Conservation (phyloP, 2,797 vertebrate species). For the Schizopygopsis malacanthus region DNA sequence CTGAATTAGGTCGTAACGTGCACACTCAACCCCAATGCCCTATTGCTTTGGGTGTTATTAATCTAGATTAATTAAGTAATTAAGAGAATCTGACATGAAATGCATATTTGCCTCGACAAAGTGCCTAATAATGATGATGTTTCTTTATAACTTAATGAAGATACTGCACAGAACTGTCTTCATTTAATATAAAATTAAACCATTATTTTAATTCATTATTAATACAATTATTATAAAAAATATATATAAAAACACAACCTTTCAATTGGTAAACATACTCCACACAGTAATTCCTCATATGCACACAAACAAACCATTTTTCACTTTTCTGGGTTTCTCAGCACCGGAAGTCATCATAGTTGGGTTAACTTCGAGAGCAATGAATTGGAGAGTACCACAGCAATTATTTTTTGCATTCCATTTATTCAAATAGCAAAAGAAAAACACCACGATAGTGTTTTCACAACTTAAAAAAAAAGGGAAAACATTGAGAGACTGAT, state of each 20-base stretch:
- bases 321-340: too few species aligned
- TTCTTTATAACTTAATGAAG: too few species aligned
- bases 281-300: not conserved
- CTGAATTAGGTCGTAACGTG: not conserved
- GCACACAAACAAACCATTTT: not conserved
- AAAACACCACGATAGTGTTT: too few species aligned
- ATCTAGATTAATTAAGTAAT: too few species aligned
- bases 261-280: not conserved
- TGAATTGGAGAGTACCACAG: too few species aligned
- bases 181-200: not conserved
- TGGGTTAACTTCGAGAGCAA: too few species aligned
- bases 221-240: not conserved
- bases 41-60: not conserved
- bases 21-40: not conserved
- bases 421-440: too few species aligned
- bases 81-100: not conserved
- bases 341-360: too few species aligned
- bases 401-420: too few species aligned
- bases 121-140: too few species aligned
- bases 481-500: too few species aligned
- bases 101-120: not conserved
- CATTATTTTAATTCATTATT: not conserved
- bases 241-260: not conserved
- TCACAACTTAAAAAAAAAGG: too few species aligned
- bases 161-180: not conserved